These are phyloP conservation scores for Petrocephalus sullivani DNA, from an alignment of 2,797 vertebrate species.

Conservation along the genomic window DNA sequence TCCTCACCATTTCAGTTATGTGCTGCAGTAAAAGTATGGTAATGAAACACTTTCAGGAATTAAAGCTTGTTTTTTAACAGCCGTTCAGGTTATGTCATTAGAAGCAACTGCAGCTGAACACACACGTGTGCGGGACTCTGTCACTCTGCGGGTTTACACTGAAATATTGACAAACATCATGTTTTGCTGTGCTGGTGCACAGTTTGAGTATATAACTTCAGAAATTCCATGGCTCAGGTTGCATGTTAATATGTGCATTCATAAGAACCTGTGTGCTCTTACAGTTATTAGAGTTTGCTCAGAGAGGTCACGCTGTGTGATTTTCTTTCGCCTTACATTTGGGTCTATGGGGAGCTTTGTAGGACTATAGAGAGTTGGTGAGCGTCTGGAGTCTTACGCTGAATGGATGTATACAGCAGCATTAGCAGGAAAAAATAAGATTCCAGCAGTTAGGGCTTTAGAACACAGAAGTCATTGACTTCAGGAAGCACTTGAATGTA, in stretches of 20 bases:
- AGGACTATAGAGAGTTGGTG: no score
- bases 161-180: neutral
- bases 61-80: neutral
- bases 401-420: constrained; percentile 23
- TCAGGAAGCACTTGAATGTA: constrained; percentile 38
- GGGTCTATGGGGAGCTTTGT: neutral
- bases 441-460: constrained; percentile 23
- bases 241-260: neutral
- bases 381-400: neutral
- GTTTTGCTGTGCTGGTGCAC: neutral
- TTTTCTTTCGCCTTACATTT: neutral
- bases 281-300: neutral
- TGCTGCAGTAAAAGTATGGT: neutral
- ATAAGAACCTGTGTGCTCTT: neutral
- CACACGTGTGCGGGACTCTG: neutral
- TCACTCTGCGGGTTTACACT: neutral
- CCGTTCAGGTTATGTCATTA: neutral
- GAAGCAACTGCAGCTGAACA: neutral
- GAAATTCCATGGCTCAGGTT: neutral
- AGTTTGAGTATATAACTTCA: neutral
- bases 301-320: neutral
- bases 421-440: constrained; percentile 46
- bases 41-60: constrained; percentile 5
- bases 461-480: constrained; percentile 38
- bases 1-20: neutral